Conservation (phyloP, 2,797 vertebrate genomes). For the Numenius phaeopus region DNA sequence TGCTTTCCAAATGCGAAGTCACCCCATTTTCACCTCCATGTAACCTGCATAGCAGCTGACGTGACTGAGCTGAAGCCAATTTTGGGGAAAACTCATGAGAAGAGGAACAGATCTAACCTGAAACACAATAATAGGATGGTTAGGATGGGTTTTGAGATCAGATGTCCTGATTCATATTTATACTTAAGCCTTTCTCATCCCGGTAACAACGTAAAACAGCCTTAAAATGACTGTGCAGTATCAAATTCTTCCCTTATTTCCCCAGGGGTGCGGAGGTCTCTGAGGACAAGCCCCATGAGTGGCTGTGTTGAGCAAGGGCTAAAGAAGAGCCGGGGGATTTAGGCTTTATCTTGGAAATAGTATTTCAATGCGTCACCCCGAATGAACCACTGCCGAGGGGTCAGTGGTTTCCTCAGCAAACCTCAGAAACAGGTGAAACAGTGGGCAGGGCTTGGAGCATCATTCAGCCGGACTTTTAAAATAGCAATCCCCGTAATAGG, state of each 20-base stretch:
- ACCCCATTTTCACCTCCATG: not conserved
- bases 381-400: fast-evolving
- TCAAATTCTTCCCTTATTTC: not conserved
- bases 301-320: not conserved
- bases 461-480: not conserved
- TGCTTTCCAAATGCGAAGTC: not conserved
- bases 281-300: not conserved
- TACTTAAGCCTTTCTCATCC: not conserved
- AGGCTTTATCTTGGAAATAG: not conserved
- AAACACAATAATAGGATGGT: fast-evolving
- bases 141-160: not conserved
- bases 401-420: not conserved
- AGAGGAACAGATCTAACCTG: fast-evolving
- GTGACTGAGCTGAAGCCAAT: not conserved
- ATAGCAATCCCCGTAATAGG: not conserved
- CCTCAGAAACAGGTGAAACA: not conserved
- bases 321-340: not conserved
- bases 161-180: not conserved
- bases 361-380: not conserved
- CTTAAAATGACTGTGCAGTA: not conserved
- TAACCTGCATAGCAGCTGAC: not conserved
- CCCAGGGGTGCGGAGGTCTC: not conserved
- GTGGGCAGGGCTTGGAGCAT: not conserved
- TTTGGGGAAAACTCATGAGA: not conserved
- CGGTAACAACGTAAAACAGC: not conserved